Percentiles rank a stretch among this genome's conserved stretches.
phyloP scores from a whole-genome alignment of 2,888 invertebrate genomes.

The Drosophila greeni region DNA sequence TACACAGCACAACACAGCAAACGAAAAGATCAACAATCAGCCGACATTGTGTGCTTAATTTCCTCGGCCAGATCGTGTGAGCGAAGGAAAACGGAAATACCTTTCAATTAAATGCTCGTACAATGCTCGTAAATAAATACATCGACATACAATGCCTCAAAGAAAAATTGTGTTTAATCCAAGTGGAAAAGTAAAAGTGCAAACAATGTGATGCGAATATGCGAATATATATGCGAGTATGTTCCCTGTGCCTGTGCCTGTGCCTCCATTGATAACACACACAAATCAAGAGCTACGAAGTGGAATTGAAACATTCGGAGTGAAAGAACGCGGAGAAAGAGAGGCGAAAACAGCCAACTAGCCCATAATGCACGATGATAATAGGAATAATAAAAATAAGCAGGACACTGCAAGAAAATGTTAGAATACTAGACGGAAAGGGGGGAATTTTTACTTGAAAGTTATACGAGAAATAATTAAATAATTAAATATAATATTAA shows the following conservation, averaged over 20 bases:
- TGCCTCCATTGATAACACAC: constrained; percentile 61
- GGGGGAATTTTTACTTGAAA: too few species aligned
- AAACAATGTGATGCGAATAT: constrained; percentile 65
- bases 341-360: constrained; percentile 27
- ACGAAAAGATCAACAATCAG: constrained; percentile 39
- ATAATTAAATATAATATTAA: too few species aligned
- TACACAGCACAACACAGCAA: constrained; percentile 19
- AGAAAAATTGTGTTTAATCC: constrained; percentile 63
- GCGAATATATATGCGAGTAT: constrained; percentile 7
- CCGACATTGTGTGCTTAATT: constrained; percentile 35
- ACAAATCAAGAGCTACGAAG: constrained; percentile 27
- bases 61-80: constrained; percentile 33
- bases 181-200: constrained; percentile 67
- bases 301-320: constrained; percentile 64
- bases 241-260: constrained; percentile 9
- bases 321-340: constrained; percentile 25
- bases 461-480: too few species aligned
- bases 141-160: constrained; percentile 42
- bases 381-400: constrained; percentile 32
- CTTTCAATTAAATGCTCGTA: constrained; percentile 61
- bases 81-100: constrained; percentile 61
- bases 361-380: constrained; percentile 42
- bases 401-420: constrained; percentile 15
- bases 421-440: too few species aligned
- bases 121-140: constrained; percentile 40